A percentile compares a stretch with the other conserved stretches of the same genome.
Conservation (phyloP, 2,113 vertebrate genomes). For the Protobothrops mucrosquamatus region DNA sequence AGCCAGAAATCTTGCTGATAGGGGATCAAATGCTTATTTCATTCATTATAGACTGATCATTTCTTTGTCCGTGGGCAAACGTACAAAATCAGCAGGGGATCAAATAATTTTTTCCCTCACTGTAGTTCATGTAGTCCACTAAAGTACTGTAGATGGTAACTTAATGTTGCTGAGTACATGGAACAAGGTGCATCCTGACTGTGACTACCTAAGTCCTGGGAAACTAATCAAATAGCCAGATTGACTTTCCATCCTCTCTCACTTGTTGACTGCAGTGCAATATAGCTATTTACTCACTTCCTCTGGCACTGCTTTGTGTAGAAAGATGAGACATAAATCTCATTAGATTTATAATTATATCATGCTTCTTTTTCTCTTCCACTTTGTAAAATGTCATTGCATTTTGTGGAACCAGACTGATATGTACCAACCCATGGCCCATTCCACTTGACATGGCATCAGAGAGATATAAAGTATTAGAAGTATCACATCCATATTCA, state of each 20-base stretch:
- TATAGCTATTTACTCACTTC: neutral
- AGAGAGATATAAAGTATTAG: neutral
- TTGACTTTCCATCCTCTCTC: neutral
- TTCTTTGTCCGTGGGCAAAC: too few relatives aligned
- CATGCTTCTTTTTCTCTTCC: neutral
- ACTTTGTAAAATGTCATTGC: neutral
- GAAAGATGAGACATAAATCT: neutral
- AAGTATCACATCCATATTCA: neutral
- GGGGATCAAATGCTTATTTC: too few relatives aligned
- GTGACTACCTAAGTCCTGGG: neutral
- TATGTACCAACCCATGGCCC: neutral
- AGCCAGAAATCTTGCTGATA: too few relatives aligned
- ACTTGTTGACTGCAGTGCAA: neutral
- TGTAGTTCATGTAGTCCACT: neutral
- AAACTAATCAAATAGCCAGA: neutral
- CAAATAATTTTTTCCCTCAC: too few relatives aligned
- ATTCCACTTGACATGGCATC: neutral
- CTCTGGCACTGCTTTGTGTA: neutral
- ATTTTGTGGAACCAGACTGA: neutral
- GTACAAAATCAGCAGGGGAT: too few relatives aligned
- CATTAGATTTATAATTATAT: too few relatives aligned
- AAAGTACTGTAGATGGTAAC: neutral
- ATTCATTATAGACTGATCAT: too few relatives aligned
- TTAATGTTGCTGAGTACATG: neutral
- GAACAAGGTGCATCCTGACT: neutral